Conservation (phyloP, 2,113 vertebrate genomes). For the Hyaena hyaena region DNA sequence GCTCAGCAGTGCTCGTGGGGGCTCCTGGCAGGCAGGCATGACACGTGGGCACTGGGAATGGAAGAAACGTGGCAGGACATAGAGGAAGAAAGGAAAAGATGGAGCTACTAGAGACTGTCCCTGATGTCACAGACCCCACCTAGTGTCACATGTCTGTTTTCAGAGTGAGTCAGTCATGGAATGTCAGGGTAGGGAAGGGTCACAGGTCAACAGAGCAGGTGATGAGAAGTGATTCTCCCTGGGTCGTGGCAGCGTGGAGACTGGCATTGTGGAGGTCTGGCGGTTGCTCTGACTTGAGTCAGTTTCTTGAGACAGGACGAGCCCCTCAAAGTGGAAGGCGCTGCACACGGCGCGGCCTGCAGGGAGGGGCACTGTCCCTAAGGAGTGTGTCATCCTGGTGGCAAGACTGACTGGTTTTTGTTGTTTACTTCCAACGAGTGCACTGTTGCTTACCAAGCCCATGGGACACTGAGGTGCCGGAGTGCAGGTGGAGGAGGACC, state of each 20-base stretch:
- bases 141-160: background rate
- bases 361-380: background rate
- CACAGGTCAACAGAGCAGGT: background rate
- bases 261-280: too few relatives aligned
- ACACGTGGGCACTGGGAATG: too few relatives aligned
- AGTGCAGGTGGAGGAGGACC: background rate
- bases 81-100: background rate
- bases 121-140: too few relatives aligned
- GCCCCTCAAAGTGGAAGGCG: background rate
- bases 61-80: background rate
- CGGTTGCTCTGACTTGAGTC: background rate
- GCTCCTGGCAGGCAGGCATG: background rate
- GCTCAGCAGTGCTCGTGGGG: background rate
- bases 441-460: background rate
- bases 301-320: background rate
- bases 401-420: background rate
- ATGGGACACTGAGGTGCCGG: background rate
- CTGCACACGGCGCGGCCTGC: accelerated
- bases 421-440: background rate
- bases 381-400: background rate
- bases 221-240: background rate
- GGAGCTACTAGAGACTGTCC: background rate
- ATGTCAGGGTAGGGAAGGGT: background rate
- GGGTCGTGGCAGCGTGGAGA: background rate
- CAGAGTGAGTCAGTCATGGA: background rate